Conservation (phyloP, 2,797 vertebrate species). For the Rhodeus uyekii region DNA sequence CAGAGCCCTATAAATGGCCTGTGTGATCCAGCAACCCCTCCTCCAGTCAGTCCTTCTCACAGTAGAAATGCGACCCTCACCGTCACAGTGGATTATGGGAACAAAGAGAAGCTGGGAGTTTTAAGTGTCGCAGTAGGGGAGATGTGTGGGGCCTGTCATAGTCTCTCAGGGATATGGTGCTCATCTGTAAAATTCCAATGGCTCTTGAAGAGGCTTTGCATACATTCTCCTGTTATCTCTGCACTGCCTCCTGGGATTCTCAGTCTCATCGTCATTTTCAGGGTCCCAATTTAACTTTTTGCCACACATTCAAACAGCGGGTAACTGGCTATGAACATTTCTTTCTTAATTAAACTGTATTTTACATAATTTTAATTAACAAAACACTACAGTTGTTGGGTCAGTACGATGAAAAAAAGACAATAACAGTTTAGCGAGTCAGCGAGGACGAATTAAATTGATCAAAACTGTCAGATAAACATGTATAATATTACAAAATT, state of each 20-base stretch:
- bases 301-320: neutral
- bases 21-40: constrained; percentile 37
- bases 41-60: constrained; percentile 40
- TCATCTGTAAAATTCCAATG: constrained; percentile 62
- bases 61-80: constrained; percentile 52
- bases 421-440: neutral
- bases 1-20: constrained; percentile 37
- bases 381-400: neutral
- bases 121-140: constrained; percentile 70
- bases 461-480: neutral
- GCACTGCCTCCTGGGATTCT: constrained; percentile 23
- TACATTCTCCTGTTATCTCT: constrained; percentile 61
- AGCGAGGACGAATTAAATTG: neutral
- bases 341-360: neutral
- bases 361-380: neutral
- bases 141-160: constrained; percentile 79
- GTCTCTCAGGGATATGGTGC: constrained; percentile 66
- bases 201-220: constrained; percentile 72
- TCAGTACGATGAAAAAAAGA: too few species aligned
- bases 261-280: constrained; percentile 1
- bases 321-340: neutral
- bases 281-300: constrained; percentile 9
- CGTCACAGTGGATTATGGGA: constrained; percentile 76
- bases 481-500: neutral
- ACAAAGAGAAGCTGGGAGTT: constrained; percentile 80